Percentiles rank a stretch among this genome's conserved stretches.
phyloP scores from a whole-genome alignment of 1,140 invertebrate genomes.

The Drosophila auraria region DNA sequence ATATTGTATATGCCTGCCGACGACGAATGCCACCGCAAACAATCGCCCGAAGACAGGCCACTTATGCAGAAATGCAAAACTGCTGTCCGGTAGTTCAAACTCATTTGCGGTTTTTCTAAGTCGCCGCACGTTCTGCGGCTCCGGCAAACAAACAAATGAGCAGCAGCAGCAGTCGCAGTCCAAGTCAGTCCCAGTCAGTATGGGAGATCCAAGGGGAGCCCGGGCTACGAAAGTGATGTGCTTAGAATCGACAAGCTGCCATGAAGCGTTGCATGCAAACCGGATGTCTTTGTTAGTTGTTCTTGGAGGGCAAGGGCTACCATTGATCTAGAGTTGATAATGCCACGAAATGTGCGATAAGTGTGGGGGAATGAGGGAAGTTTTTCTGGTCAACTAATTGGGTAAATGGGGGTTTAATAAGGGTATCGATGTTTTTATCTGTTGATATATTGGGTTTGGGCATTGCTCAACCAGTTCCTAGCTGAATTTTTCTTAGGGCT shows the following conservation, averaged over 20 bases:
- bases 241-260: conserved; percentile 77
- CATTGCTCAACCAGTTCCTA: too few species aligned
- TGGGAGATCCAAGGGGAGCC: conserved; percentile 36
- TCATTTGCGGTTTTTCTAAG: conserved; percentile 79
- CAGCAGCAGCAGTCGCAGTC: conserved; percentile 26
- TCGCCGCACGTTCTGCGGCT: conserved; percentile 77
- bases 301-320: conserved; percentile 5
- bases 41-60: conserved; percentile 39
- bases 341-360: conserved; percentile 16
- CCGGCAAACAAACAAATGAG: conserved; percentile 54
- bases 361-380: background rate
- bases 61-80: conserved; percentile 78
- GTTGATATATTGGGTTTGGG: too few species aligned
- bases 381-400: conserved; percentile 10
- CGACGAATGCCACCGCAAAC: conserved; percentile 41
- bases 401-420: background rate
- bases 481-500: too few species aligned
- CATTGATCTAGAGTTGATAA: conserved; percentile 30
- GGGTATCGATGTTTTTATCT: background rate
- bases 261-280: conserved; percentile 53
- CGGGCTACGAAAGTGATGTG: conserved; percentile 56
- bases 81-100: conserved; percentile 66
- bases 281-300: conserved; percentile 69
- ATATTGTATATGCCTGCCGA: conserved; percentile 33
- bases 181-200: conserved; percentile 9